Evolutionary conservation across 2,888 invertebrate species (phyloP), one percentile per base, ranked within the genome.

Genomic region (Frankliniella fusca): DNA sequence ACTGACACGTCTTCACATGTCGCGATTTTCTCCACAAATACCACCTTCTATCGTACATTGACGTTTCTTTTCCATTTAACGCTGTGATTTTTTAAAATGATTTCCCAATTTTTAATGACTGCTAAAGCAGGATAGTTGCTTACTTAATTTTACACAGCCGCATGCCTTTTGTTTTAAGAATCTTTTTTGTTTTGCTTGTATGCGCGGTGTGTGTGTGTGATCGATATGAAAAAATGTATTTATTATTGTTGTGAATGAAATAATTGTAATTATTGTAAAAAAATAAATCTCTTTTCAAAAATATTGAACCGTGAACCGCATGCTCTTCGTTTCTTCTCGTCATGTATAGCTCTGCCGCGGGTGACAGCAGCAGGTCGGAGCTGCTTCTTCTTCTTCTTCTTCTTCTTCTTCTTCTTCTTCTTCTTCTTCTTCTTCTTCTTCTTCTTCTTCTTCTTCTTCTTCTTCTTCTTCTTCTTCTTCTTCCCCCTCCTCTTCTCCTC

Each of bases 221-320:
- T 76, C 27, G 27, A 76, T 76, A 76, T 76, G 70, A 76, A 76
- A 76, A 76, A 76, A 76, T 76, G 70, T 76, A 76, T 76, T 76
- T 76, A 76, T 70, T 70, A 70, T 76, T 76, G 70, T 76, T 76
- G 70, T 27, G 27, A 76, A 76, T 27, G 70, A 27, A 38, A 38
- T 38, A 38, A 76, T 76, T 76, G 70, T 76, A 76, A 76, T 76
- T 76, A 76, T 76, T 76, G 70, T 76, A 76, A 76, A 76, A 76
- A 76, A 76, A 70, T 70, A 27, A 27, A 76, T 27, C 8, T 27
- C 27, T 76, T 27, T 27, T 76, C 27, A 27, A 23, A 76, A 76
- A 23, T 76, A 76, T 76, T 76, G 27, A 27, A 1, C 1, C 3
- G 61, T n/a, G 7, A n/a, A 2, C 54, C 15, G 8, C 61, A 18